phyloP scores from a whole-genome alignment of 2,797 vertebrate genomes.

The Enteromius radiatus region DNA sequence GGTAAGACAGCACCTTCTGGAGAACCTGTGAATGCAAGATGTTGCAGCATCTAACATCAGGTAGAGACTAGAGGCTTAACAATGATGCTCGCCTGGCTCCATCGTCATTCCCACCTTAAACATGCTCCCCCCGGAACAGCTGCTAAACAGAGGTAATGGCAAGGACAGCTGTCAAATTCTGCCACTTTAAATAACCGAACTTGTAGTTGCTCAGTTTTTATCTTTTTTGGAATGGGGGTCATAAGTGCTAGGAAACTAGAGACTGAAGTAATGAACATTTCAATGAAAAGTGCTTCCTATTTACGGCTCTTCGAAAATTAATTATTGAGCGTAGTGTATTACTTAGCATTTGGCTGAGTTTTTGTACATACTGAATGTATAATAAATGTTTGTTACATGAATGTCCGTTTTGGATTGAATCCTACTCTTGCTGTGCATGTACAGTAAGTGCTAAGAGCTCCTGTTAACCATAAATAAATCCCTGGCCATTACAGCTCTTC shows the following conservation, averaged over 20 bases:
- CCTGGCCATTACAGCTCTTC: constrained; percentile 9
- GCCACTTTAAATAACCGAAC: neutral
- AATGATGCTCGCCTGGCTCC: neutral
- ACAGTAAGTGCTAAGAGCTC: neutral
- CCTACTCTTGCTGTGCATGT: neutral
- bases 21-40: neutral
- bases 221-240: neutral
- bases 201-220: neutral
- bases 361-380: neutral
- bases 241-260: neutral
- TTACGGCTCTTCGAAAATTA: neutral
- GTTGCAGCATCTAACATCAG: constrained; percentile 1
- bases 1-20: neutral
- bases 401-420: neutral
- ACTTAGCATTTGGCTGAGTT: neutral
- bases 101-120: neutral
- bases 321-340: neutral
- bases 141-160: constrained; percentile 13
- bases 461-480: neutral
- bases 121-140: neutral
- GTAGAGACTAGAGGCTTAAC: neutral
- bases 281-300: neutral
- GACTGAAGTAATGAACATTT: neutral
- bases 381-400: neutral
- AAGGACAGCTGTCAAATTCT: constrained; percentile 9